Base-by-base conservation (phyloP, 1,140 invertebrate species). In the Streblospio benedicti region DNA sequence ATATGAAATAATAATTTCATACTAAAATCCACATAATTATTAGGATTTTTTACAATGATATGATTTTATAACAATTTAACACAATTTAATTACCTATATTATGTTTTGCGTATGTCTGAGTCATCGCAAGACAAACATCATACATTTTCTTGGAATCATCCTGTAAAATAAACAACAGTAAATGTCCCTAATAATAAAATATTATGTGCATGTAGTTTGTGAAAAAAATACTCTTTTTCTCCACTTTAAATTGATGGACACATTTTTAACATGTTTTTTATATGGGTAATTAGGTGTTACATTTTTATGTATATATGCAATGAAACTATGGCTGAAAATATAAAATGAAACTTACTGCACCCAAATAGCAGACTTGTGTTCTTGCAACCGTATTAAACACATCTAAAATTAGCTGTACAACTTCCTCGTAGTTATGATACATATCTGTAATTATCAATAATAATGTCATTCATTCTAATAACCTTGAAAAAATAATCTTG, bases 401-500 rank as follows among this genome's bases (percentile, higher is more conserved):
- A 70, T 90, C 86, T 49, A 93, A 75, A 55, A 89, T 84, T 14
- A 89, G 78, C 68, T 89, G 83, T 20, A 92, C 86, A 55, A 93
- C 83, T 57, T 86, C 82, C 50, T 86, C 85, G 76, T 89, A 91
- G 78, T 90, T 90, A 75, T 88, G 87, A 71, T 89, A 91, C 2
- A 87, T 68, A 55, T 81, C 84, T 73, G 63, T 23, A 65, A 60
- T 27, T 65, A 50, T 30, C 20, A 61, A 45, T 23, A 0, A 38
- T 14, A 31, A 28, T 23, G 2, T 2, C 1, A n/a, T 41, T n/a
- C n/a, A n/a, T n/a, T n/a, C n/a, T n/a, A n/a, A n/a, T n/a, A n/a
- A n/a, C n/a, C n/a, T n/a, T n/a, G n/a, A n/a, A n/a, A n/a, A n/a
- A n/a, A n/a, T n/a, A n/a, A n/a, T n/a, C n/a, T n/a, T n/a, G n/a